Evolutionary conservation across 2,797 vertebrate genomes (phyloP), one percentile per base, ranked within the genome.

Genomic region (Hemitrygon akajei): DNA sequence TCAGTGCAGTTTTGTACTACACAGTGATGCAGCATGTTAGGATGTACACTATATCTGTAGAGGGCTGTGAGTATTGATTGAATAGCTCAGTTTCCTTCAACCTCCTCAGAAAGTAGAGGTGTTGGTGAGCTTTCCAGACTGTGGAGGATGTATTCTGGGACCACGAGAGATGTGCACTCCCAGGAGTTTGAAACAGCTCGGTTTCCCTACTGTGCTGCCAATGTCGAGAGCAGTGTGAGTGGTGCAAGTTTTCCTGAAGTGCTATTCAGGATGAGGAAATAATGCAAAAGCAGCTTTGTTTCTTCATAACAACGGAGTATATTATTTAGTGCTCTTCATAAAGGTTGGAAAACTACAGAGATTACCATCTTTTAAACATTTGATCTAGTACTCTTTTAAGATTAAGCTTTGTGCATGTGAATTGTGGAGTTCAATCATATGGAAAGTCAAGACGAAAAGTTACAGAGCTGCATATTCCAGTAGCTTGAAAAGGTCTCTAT

Each of bases 381-480:
- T 37, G 71, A 30, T 93, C 40, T 30, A 30, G 40, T 47, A 30
- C 91, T 92, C 40, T 40, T 92, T 56, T 56, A 92, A 92, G 69
- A 75, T 56, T 75, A 92, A 56, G 25, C 69, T 76, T 76, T 93
- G 30, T 93, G 47, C 40, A 93, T 93, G 91, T 30, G 69, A 93
- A 93, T 91, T 93, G 71, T 93, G 91, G 71, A 93, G 40, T 93
- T 93, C 69, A 93, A 93, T 75, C 40, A 76, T 58, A 56, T 56
- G 37, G 16, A 76, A 73, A 93, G 69, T 76, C 91, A 73, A 30
- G 71, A 93, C n/a, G 63, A 93, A 93, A 93, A 93, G 91, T 93
- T 93, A 93, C 91, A 76, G 37, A 75, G 47, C 47, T 93, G 30
- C 71, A 76, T 40, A 76, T 76, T 93, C 30, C 91, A 75, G 73